Base-by-base conservation (phyloP, 64 coral and sea anemone genomes). In the Catalaphyllia jardinei region DNA sequence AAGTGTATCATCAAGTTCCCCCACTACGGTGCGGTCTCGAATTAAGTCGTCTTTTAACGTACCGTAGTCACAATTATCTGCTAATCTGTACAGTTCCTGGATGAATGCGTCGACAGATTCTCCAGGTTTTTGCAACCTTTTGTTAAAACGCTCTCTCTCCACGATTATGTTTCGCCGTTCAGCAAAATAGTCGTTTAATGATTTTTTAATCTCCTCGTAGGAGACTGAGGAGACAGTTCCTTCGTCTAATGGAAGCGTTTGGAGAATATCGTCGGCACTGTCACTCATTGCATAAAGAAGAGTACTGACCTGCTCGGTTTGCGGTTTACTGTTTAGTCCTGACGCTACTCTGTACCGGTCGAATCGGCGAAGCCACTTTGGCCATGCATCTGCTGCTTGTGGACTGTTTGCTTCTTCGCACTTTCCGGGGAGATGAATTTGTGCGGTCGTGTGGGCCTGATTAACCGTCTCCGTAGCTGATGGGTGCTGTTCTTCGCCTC, bases 11-110 rank as follows among this genome's bases (percentile, higher is more conserved):
- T 92, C 87, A 46, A 90, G 39, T 19, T 90, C 87, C 1, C 87
- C 91, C 51, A 93, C 94, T 39, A 96, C 79, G 30, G 93, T 92
- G 87, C 88, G 64, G 61, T 98, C 86, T 60, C 89, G 95, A 79
- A 94, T 94, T 20, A 98, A 69, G 77, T 91, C 86, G 83, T 98
- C 91, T 71, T 74, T 87, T 74, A 89, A 65, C n/a, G 90, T 74
- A 86, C 94, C 79, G 79, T 92, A 96, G 35, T 92, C 75, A 79
- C 79, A 92, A 67, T 89, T 74, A 52, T 85, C 90, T 16, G 79
- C 85, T 1, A 89, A 19, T 2, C 79, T n/a, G 79, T 92, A 86
- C 24, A 92, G 27, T 19, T 95, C 86, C 46, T 92, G 89, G 29
- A 95, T 95, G 27, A 92, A 92, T n/a, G 29, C 60, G 24, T 95